Percentiles rank a stretch among this genome's conserved stretches.
Evolutionary conservation across 2,888 invertebrate species (phyloP).

Genomic region (Priapulus caudatus): DNA sequence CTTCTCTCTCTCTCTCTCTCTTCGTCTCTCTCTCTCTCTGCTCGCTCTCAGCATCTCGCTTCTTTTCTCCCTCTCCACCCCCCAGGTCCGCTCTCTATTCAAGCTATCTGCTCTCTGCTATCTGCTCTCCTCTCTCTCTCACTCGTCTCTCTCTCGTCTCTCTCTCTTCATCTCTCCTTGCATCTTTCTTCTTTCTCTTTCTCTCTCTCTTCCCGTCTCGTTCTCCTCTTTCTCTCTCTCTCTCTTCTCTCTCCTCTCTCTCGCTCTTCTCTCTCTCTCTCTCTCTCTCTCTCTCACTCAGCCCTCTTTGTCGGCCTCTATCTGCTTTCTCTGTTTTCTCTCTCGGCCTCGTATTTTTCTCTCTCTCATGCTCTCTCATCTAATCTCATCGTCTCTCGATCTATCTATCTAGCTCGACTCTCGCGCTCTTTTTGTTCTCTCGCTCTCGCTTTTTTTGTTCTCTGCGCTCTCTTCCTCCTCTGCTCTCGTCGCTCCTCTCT

Average conservation of each 20-base stretch:
- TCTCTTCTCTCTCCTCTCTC: too few relatives aligned
- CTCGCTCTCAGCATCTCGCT: too few relatives aligned
- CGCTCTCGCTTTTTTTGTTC: background rate
- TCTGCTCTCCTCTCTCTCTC: too few relatives aligned
- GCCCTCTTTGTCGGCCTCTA: background rate
- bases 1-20: too few relatives aligned
- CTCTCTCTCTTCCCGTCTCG: background rate
- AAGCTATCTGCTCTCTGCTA: too few relatives aligned
- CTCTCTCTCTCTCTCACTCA: background rate
- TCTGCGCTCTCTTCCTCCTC: background rate
- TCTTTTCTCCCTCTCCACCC: too few relatives aligned
- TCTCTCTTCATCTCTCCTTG: background rate
- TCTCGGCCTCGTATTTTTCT: background rate
- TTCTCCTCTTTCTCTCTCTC: slow-evolving; percentile 3
- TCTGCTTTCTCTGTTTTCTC: too few relatives aligned
- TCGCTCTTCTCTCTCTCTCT: background rate
- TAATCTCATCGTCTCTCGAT: background rate
- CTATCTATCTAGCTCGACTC: background rate
- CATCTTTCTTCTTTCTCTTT: slow-evolving; percentile 1
- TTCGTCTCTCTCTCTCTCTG: too few relatives aligned
- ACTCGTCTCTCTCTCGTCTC: too few relatives aligned
- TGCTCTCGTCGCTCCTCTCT: background rate
- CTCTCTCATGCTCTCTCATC: background rate
- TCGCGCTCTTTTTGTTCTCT: background rate
- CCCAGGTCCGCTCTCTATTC: too few relatives aligned